phyloP scores from a whole-genome alignment of 2,888 invertebrate genomes.

The Doris montereyensis region DNA sequence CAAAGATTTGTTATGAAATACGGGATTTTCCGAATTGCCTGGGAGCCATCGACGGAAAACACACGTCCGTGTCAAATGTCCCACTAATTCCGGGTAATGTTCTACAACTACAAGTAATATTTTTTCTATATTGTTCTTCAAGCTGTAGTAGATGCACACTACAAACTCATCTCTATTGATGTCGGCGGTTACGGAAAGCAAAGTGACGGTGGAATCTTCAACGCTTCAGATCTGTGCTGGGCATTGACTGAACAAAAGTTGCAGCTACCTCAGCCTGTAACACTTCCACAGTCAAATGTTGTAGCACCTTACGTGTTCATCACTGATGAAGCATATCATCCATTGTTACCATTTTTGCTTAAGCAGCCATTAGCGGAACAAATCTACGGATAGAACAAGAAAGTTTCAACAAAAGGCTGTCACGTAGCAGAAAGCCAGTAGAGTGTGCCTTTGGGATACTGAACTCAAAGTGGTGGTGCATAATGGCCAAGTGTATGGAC shows the following conservation, averaged over 20 bases:
- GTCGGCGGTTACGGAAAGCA: not conserved
- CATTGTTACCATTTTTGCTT: too few relatives aligned
- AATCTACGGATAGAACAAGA: too few relatives aligned
- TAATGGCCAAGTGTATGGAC: too few relatives aligned
- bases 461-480: too few relatives aligned
- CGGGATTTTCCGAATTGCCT: not conserved
- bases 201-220: not conserved
- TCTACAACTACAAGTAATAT: not conserved
- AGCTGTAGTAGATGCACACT: too few relatives aligned
- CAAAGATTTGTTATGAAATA: not conserved
- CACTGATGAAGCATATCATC: constrained; percentile 6
- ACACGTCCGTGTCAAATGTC: not conserved
- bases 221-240: not conserved
- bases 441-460: too few relatives aligned
- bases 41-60: not conserved
- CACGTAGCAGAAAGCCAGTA: too few relatives aligned
- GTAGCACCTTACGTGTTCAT: not conserved
- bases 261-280: not conserved
- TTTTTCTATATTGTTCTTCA: not conserved
- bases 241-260: not conserved
- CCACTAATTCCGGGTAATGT: not conserved
- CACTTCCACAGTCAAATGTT: not conserved
- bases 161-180: too few relatives aligned
- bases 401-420: too few relatives aligned
- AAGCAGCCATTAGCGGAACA: too few relatives aligned